Evolutionary conservation across 2,888 invertebrate genomes (phyloP).

Genomic region (Lampropteryx suffumata): DNA sequence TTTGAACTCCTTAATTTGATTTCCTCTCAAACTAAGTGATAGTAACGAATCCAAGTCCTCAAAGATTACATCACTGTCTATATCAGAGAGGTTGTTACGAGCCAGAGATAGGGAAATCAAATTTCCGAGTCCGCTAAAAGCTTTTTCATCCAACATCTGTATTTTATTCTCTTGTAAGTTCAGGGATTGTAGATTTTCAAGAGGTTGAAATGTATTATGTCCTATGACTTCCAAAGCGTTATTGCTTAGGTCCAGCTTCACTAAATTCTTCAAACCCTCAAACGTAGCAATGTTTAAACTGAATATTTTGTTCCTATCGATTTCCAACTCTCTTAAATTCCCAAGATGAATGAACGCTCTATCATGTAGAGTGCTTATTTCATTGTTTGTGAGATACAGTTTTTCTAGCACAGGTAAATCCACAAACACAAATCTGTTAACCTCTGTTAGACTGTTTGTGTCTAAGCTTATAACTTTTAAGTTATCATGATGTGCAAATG

Average conservation of each 20-base stretch:
- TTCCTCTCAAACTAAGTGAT: conserved; percentile 62
- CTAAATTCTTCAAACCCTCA: conserved; percentile 86
- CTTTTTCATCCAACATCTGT: conserved; percentile 72
- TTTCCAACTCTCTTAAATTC: conserved; percentile 88
- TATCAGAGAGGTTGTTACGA: conserved; percentile 56
- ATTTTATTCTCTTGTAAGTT: conserved; percentile 72
- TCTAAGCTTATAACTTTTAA: conserved; percentile 86
- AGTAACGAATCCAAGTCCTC: conserved; percentile 52
- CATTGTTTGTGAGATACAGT: conserved; percentile 92
- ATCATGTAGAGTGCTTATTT: conserved; percentile 92
- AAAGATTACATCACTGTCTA: conserved; percentile 61
- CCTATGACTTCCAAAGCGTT: conserved; percentile 90
- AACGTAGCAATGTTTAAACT: conserved; percentile 90
- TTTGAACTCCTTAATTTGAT: conserved; percentile 59
- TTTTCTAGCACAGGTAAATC: conserved; percentile 87
- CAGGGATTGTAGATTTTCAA: conserved; percentile 54
- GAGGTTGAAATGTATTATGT: conserved; percentile 86
- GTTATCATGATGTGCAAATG: conserved; percentile 87
- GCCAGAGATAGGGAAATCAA: conserved; percentile 60
- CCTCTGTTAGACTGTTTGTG: conserved; percentile 87
- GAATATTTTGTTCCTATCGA: conserved; percentile 88
- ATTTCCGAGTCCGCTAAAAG: conserved; percentile 62
- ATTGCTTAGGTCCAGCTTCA: conserved; percentile 86
- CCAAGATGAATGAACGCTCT: conserved; percentile 89
- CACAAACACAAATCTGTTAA: conserved; percentile 88